These are phyloP conservation scores for Erythrocebus patas DNA, from an alignment of 2,113 vertebrate genomes.

Conservation along the genomic window DNA sequence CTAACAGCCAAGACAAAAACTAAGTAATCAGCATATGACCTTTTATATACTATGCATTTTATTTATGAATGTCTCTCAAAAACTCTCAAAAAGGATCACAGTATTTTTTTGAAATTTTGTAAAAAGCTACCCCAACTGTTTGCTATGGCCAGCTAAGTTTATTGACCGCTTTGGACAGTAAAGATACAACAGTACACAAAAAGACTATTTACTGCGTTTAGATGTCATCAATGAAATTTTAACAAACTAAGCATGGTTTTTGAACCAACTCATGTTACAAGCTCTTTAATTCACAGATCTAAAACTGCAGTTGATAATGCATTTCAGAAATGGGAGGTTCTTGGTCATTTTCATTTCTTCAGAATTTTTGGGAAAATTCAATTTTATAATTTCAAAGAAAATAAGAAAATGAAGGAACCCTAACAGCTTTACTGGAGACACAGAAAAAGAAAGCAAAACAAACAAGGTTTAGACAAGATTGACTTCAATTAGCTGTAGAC, in stretches of 20 bases:
- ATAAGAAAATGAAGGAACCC: background rate
- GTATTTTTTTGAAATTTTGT: background rate
- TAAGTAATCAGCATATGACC: background rate
- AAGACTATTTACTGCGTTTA: background rate
- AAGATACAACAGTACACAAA: background rate
- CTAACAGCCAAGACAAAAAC: background rate
- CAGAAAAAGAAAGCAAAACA: background rate
- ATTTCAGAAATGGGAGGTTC: constrained; percentile 3
- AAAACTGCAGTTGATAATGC: background rate
- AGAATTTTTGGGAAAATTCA: constrained; percentile 1
- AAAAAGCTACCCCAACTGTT: background rate
- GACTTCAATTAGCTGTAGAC: background rate
- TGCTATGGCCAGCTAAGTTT: background rate
- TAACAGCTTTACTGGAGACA: background rate
- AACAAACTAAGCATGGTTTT: background rate
- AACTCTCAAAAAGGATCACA: background rate
- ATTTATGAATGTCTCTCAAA: background rate
- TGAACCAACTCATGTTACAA: background rate
- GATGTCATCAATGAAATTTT: background rate
- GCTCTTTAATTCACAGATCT: background rate
- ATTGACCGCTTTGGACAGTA: background rate
- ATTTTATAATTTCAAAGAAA: constrained; percentile 13
- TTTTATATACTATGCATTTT: background rate
- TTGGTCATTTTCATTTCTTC: constrained; percentile 20
- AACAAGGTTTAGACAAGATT: background rate